phyloP scores from a whole-genome alignment of 2,888 invertebrate species.

The Cerastis rubricosa region DNA sequence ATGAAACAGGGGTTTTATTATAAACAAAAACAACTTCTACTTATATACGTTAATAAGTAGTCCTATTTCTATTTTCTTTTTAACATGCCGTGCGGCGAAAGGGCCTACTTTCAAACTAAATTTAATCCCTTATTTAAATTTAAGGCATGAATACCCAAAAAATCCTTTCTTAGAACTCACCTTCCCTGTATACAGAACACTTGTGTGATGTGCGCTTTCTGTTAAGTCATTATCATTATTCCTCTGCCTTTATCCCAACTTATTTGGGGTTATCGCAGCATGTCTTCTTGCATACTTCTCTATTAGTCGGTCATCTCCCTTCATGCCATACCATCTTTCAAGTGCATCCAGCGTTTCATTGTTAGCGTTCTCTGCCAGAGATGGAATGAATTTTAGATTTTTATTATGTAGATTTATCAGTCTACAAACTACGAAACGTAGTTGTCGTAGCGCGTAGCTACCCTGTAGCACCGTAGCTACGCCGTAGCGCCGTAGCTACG shows the following conservation, averaged over 20 bases:
- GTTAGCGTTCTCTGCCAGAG: neutral
- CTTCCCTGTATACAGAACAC: no score
- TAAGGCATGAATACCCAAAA: neutral
- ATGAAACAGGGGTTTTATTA: neutral
- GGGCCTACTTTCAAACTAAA: neutral
- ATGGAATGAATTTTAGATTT: neutral
- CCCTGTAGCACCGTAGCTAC: neutral
- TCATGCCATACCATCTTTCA: neutral
- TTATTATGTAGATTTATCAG: neutral
- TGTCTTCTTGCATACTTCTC: neutral
- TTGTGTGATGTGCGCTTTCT: neutral
- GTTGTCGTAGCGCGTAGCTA: constrained; percentile 8
- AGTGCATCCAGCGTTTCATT: neutral
- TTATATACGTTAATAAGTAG: neutral
- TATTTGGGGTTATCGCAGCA: neutral
- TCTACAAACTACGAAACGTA: constrained; percentile 18
- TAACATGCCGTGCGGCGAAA: neutral
- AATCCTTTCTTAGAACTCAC: neutral
- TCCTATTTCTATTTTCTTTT: neutral
- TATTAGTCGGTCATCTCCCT: neutral
- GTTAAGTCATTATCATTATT: neutral
- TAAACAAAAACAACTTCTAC: neutral
- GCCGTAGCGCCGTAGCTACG: no score
- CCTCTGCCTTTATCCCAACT: neutral
- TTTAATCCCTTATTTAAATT: no score